A percentile compares a stretch with the other conserved stretches of the same genome.
These are phyloP conservation scores for Onychostruthus taczanowskii DNA, from an alignment of 2,113 vertebrate genomes.

Conservation along the genomic window DNA sequence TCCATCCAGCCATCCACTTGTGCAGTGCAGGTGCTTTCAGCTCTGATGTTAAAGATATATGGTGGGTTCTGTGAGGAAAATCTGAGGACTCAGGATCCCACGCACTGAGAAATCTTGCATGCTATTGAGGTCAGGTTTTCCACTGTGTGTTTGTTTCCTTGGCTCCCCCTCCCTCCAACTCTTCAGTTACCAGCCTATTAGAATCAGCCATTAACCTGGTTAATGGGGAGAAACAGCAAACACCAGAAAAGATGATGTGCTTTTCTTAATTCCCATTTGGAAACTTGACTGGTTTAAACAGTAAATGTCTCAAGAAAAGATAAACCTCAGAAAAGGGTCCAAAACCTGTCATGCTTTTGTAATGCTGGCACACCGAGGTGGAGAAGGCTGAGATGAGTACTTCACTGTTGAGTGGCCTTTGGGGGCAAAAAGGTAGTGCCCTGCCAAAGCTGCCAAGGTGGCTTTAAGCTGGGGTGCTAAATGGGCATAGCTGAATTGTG, in stretches of 20 bases:
- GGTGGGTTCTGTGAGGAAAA: not conserved
- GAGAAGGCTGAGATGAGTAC: not conserved
- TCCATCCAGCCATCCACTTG: not conserved
- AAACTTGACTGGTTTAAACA: not conserved
- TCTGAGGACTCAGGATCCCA: not conserved
- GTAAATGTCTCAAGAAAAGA: not conserved
- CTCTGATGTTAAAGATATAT: not conserved
- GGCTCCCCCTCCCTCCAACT: not conserved
- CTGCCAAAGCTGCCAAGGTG: not conserved
- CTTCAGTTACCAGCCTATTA: slow-evolving; percentile 15
- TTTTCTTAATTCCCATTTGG: not conserved
- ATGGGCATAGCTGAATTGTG: fast-evolving
- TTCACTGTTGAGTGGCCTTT: not conserved
- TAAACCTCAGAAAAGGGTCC: not conserved
- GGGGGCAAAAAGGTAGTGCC: not conserved
- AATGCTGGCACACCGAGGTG: not conserved
- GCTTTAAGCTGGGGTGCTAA: not conserved
- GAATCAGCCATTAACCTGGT: slow-evolving; percentile 28
- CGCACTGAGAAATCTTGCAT: not conserved
- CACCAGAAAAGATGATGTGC: slow-evolving; percentile 11
- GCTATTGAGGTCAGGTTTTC: not conserved
- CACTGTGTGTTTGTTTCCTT: not conserved
- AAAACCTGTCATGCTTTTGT: not conserved
- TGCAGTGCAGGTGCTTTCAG: fast-evolving
- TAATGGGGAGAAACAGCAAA: slow-evolving; percentile 44